phyloP scores from a whole-genome alignment of 1,140 invertebrate species.

The Bombyx mandarina region DNA sequence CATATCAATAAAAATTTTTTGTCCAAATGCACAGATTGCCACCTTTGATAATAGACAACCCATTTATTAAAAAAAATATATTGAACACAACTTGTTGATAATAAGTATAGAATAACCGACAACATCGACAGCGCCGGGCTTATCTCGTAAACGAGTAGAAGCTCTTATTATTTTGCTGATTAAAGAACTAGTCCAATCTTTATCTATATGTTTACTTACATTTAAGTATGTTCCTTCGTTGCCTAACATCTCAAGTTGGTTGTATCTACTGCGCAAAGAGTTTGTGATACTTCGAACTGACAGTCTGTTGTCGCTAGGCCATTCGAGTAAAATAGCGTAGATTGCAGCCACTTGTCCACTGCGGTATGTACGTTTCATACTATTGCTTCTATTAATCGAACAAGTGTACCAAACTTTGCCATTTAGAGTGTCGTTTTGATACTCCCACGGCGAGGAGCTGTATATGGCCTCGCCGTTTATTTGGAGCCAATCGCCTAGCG shows the following conservation, averaged over 20 bases:
- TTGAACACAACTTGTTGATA: no score
- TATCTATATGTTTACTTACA: constrained; percentile 9
- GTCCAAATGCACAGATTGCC: no score
- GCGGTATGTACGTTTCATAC: no score
- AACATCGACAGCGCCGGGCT: no score
- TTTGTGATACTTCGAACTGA: constrained; percentile 55
- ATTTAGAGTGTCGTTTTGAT: constrained; percentile 88
- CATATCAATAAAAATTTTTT: no score
- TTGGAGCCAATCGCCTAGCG: constrained; percentile 83
- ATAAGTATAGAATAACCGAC: no score
- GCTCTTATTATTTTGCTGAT: no score
- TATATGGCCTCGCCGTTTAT: constrained; percentile 94
- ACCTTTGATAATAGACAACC: no score
- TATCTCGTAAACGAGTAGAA: no score
- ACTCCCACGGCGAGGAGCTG: constrained; percentile 80
- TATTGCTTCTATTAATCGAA: constrained; percentile 5
- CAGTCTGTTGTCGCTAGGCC: constrained; percentile 75
- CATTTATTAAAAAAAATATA: no score
- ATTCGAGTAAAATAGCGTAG: constrained; percentile 78
- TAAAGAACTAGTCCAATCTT: no score
- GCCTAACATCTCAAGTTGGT: constrained; percentile 57
- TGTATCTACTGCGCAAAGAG: constrained; percentile 39
- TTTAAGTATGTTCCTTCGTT: constrained; percentile 29
- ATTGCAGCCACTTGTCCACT: constrained; percentile 39
- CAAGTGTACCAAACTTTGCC: constrained; percentile 83